Conservation (phyloP, 2,113 vertebrate genomes). For the Anguilla japonica region DNA sequence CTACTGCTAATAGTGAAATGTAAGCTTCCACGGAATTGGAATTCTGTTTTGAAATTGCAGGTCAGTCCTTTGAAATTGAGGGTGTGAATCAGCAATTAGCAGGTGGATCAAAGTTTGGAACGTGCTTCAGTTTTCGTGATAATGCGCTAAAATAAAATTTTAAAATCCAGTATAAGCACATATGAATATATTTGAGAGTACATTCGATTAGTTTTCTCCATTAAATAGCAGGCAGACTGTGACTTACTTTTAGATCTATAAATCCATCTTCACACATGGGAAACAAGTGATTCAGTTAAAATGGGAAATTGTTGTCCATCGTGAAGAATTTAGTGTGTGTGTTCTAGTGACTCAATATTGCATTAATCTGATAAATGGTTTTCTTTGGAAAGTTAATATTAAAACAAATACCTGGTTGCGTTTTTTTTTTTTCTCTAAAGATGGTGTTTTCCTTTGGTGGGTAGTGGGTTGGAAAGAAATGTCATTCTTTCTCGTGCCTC, state of each 20-base stretch:
- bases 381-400: not conserved
- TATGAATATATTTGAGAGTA: no score
- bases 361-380: not conserved
- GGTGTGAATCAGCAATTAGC: not conserved
- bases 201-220: no score
- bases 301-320: no score
- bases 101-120: not conserved
- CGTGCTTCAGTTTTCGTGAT: not conserved
- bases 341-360: not conserved
- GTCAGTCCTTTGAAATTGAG: not conserved
- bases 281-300: no score
- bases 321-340: no score
- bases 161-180: no score
- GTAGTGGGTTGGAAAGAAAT: not conserved
- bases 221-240: no score
- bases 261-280: no score
- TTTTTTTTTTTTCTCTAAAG: not conserved
- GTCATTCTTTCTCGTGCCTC: not conserved
- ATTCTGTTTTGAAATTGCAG: not conserved
- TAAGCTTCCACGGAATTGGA: not conserved
- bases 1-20: not conserved
- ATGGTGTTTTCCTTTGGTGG: not conserved
- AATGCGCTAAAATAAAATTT: not conserved
- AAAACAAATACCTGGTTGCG: not conserved
- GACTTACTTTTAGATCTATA: no score